Conservation (phyloP, 2,113 vertebrate genomes). For the Podarcis cretensis region DNA sequence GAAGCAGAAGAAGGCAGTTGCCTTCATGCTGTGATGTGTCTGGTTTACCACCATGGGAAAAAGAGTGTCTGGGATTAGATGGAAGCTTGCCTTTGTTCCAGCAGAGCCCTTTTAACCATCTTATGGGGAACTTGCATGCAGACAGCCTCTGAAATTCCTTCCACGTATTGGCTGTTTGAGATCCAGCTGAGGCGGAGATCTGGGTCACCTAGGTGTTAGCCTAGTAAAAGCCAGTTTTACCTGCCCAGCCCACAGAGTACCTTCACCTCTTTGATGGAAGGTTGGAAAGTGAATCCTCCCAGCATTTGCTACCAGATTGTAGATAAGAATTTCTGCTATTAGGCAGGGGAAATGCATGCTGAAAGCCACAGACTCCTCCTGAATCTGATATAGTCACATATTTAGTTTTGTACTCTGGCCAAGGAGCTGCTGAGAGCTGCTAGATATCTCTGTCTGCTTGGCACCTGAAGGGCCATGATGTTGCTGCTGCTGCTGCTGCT, state of each 20-base stretch:
- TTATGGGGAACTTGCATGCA: too few species aligned
- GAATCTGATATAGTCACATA: not conserved
- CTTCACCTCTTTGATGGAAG: not conserved
- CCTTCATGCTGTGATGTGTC: not conserved
- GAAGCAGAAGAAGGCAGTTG: not conserved
- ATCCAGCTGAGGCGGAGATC: not conserved
- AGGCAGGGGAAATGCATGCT: not conserved
- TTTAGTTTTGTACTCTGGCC: not conserved
- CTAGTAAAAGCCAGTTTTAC: conserved; percentile 6
- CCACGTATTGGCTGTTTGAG: not conserved
- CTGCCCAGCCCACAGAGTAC: not conserved
- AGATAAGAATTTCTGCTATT: not conserved
- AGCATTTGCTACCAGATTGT: not conserved
- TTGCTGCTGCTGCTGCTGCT: not conserved
- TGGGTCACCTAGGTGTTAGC: not conserved
- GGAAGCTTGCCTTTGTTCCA: not conserved
- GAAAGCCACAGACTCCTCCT: not conserved
- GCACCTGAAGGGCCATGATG: not conserved
- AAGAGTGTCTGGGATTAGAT: not conserved
- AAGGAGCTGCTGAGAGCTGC: not conserved
- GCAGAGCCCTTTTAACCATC: not conserved
- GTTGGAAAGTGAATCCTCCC: not conserved
- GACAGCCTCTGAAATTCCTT: not conserved
- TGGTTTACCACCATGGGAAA: not conserved
- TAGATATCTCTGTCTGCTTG: too few species aligned